Percentiles rank a stretch among this genome's conserved stretches.
Evolutionary conservation across 2,888 invertebrate species (phyloP).

Genomic region (Cistogaster globosa): DNA sequence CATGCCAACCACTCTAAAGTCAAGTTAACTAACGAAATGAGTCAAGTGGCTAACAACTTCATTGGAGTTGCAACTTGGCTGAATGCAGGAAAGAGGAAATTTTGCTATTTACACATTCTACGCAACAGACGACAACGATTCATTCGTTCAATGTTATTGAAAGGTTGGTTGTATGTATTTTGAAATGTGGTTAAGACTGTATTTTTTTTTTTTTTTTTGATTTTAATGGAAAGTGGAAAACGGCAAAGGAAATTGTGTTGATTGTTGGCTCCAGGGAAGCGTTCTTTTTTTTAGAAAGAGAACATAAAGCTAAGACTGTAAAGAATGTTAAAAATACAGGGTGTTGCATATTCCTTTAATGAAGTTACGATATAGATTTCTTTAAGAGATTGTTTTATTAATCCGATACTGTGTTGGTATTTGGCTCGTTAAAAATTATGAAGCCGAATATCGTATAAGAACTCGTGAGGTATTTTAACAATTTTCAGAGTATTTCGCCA

Average conservation of each 20-base stretch:
- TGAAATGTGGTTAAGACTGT: constrained; percentile 67
- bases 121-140: constrained; percentile 45
- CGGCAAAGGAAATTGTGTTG: constrained; percentile 65
- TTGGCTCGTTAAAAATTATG: no score
- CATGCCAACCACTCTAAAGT: constrained; percentile 33
- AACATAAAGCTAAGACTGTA: constrained; percentile 4
- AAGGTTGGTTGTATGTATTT: constrained; percentile 66
- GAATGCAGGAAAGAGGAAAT: constrained; percentile 8
- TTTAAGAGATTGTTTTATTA: no score
- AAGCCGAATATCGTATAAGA: no score
- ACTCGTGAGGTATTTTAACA: no score
- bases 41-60: constrained; percentile 28
- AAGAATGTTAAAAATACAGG: constrained; percentile 50
- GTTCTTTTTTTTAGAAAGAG: constrained; percentile 8
- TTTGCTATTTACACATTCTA: constrained; percentile 3
- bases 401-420: no score
- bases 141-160: constrained; percentile 68
- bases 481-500: no score
- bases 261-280: constrained; percentile 56
- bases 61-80: constrained; percentile 16
- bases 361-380: no score
- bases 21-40: constrained; percentile 49
- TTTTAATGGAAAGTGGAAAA: neutral
- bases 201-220: neutral
- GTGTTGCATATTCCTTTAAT: neutral